A percentile compares a stretch with the other conserved stretches of the same genome.
Evolutionary conservation across 2,888 invertebrate species (phyloP).

Genomic region (Eupithecia inturbata): DNA sequence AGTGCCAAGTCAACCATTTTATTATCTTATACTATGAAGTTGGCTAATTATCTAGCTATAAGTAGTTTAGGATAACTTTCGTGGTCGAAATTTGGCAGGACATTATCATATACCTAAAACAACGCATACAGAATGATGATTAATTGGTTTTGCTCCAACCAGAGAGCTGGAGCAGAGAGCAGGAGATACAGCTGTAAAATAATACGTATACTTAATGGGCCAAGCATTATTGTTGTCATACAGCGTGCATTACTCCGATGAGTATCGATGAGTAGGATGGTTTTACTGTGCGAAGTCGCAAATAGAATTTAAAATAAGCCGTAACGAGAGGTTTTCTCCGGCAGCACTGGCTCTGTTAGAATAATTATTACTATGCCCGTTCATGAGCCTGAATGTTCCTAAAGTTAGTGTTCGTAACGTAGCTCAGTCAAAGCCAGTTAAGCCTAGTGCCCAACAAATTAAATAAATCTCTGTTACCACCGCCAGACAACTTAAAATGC

Average conservation of each 20-base stretch:
- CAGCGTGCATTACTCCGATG: not conserved
- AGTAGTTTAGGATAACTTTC: too few species aligned
- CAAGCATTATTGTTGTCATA: not conserved
- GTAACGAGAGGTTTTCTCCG: not conserved
- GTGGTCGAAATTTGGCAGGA: too few species aligned
- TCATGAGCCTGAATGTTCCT: not conserved
- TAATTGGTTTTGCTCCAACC: not conserved
- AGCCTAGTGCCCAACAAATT: conserved; percentile 13
- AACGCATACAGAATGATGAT: not conserved
- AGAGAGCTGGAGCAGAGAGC: too few species aligned
- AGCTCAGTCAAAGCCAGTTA: conserved; percentile 1
- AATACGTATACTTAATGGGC: too few species aligned
- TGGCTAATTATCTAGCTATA: too few species aligned
- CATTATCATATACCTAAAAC: too few species aligned
- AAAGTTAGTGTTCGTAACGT: conserved; percentile 2
- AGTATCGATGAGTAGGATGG: too few species aligned
- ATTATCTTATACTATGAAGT: too few species aligned
- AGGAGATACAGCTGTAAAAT: too few species aligned
- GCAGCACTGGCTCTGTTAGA: not conserved
- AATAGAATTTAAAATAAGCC: not conserved
- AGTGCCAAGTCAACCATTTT: too few species aligned
- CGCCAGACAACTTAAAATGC: conserved; percentile 19
- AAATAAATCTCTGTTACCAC: conserved; percentile 18
- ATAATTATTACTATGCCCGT: not conserved
- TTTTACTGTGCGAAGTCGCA: not conserved